These are phyloP conservation scores for Xerus rutilus DNA, from an alignment of 2,797 vertebrate species.

Conservation along the genomic window DNA sequence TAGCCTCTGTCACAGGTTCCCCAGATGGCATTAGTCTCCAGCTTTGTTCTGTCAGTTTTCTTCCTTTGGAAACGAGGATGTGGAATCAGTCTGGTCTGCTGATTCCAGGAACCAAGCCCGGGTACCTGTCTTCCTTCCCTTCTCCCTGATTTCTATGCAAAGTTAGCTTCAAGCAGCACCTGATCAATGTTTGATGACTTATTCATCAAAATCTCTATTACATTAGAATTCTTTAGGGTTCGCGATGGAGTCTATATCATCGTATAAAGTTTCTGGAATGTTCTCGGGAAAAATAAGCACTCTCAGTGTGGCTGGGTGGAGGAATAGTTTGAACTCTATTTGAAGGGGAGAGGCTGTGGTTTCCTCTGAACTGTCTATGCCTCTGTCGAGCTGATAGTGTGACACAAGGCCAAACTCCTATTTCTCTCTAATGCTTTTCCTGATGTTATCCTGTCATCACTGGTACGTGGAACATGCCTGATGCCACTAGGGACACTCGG, in stretches of 20 bases:
- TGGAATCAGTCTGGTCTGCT: neutral
- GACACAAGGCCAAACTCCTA: neutral
- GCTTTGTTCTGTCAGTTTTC: neutral
- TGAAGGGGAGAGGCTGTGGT: neutral
- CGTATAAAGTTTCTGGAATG: neutral
- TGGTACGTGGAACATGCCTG: neutral
- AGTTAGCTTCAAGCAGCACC: neutral
- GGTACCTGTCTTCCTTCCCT: neutral
- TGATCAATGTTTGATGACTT: neutral
- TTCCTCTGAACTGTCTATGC: neutral
- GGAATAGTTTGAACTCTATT: neutral
- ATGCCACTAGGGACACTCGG: neutral
- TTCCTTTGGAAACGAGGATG: neutral
- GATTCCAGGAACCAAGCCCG: neutral
- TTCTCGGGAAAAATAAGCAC: neutral
- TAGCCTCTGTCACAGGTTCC: neutral
- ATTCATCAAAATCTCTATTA: neutral
- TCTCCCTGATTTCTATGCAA: neutral
- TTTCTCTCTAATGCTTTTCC: neutral
- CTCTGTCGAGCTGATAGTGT: neutral
- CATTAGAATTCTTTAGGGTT: neutral
- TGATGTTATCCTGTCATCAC: neutral
- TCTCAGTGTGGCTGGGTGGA: neutral
- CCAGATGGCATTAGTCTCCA: neutral
- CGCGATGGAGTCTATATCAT: neutral